phyloP scores from a whole-genome alignment of 64 coral and sea anemone species.

The Catalaphyllia jardinei region DNA sequence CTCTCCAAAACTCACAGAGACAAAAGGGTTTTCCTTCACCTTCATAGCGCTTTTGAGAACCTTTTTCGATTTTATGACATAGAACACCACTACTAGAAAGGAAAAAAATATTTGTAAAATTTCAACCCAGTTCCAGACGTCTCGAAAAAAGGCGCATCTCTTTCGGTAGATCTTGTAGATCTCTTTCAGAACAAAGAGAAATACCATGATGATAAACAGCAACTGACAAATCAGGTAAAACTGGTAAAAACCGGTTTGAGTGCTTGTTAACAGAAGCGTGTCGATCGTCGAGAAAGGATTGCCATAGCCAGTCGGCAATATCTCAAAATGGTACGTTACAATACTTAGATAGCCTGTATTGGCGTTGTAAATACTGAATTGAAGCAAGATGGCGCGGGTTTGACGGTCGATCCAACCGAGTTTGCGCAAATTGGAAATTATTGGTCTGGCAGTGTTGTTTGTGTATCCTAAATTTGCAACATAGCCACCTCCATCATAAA shows the following conservation, averaged over 20 bases:
- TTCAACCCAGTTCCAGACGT: slow-evolving; percentile 63
- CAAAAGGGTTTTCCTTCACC: slow-evolving; percentile 47
- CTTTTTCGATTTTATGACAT: slow-evolving; percentile 43
- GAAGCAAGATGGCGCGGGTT: slow-evolving; percentile 47
- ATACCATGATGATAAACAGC: slow-evolving; percentile 46
- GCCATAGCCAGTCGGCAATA: slow-evolving; percentile 47
- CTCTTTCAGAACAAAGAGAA: slow-evolving; percentile 26
- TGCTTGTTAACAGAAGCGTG: slow-evolving; percentile 41
- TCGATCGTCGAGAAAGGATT: slow-evolving; percentile 51
- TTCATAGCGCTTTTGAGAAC: slow-evolving; percentile 19
- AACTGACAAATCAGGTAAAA: slow-evolving; percentile 62
- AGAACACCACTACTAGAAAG: slow-evolving; percentile 44
- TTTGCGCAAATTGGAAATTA: slow-evolving; percentile 5
- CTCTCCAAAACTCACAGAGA: slow-evolving; percentile 36
- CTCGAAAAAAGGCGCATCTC: slow-evolving; percentile 35
- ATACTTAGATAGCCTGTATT: slow-evolving; percentile 62
- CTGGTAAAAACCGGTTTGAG: slow-evolving; percentile 31
- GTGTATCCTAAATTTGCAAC: slow-evolving; percentile 63
- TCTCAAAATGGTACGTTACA: slow-evolving; percentile 45
- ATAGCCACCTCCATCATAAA: slow-evolving; percentile 64
- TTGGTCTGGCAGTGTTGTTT: neutral
- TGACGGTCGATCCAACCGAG: slow-evolving; percentile 58
- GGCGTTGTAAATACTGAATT: slow-evolving; percentile 58
- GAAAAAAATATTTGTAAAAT: slow-evolving; percentile 48
- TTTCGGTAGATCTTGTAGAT: slow-evolving; percentile 17